Evolutionary conservation across 2,113 vertebrate species (phyloP).

Genomic region (Mobula birostris): DNA sequence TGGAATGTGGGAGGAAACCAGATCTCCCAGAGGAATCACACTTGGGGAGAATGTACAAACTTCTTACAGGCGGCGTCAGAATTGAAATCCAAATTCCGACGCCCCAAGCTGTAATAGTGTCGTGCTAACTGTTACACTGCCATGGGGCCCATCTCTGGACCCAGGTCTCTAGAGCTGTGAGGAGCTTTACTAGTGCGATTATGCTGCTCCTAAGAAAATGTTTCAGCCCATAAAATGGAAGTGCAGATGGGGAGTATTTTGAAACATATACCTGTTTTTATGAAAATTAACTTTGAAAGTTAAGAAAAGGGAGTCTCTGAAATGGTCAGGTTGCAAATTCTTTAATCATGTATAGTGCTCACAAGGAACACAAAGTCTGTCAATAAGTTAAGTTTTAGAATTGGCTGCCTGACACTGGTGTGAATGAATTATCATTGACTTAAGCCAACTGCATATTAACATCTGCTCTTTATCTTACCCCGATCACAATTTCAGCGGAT

Average conservation of each 20-base stretch:
- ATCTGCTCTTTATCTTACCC: background rate
- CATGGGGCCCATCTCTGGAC: no score
- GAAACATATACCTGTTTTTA: background rate
- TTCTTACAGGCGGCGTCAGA: no score
- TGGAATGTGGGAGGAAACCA: no score
- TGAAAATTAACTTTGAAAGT: background rate
- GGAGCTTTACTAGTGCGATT: no score
- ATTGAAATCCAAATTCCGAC: no score
- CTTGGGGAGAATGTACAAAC: no score
- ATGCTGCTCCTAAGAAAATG: no score
- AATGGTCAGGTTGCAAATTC: background rate
- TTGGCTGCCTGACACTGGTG: background rate
- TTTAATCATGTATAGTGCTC: background rate
- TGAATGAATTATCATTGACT: background rate
- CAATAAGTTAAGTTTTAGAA: background rate
- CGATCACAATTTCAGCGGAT: background rate
- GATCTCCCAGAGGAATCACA: no score
- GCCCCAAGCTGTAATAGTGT: no score
- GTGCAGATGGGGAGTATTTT: background rate
- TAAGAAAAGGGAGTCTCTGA: background rate
- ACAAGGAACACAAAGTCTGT: background rate
- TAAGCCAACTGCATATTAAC: background rate
- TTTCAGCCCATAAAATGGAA: no score
- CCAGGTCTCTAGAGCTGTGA: no score
- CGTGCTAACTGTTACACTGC: no score